These are phyloP conservation scores for Rhingia rostrata DNA, from an alignment of 2,888 invertebrate genomes.

Conservation along the genomic window DNA sequence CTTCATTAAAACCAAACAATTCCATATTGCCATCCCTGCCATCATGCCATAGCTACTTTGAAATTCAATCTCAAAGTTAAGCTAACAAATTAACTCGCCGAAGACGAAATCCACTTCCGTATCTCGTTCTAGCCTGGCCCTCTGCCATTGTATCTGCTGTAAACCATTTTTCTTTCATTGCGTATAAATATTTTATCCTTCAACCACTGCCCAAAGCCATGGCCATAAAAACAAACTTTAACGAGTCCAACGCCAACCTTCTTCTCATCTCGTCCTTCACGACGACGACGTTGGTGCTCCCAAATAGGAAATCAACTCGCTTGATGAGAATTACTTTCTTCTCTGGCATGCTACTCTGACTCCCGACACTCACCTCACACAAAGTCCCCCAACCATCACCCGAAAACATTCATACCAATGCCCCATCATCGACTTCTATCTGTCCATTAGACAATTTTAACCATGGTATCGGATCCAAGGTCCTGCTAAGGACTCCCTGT, in stretches of 20 bases:
- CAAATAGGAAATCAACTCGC: conserved; percentile 72
- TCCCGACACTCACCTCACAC: neutral
- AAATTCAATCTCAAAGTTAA: conserved; percentile 73
- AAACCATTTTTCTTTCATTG: conserved; percentile 68
- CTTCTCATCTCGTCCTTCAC: conserved; percentile 18
- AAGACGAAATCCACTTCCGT: conserved; percentile 59
- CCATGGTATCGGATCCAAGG: conserved; percentile 68
- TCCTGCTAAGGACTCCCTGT: conserved; percentile 25
- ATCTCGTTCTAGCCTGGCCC: conserved; percentile 5
- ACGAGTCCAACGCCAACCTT: conserved; percentile 47
- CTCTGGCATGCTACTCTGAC: conserved; percentile 48
- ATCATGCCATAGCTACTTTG: conserved; percentile 33
- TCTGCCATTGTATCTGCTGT: conserved; percentile 13
- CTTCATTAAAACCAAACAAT: conserved; percentile 40
- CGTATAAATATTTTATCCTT: conserved; percentile 73
- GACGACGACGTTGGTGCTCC: conserved; percentile 14
- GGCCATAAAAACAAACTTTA: conserved; percentile 68
- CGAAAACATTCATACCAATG: conserved; percentile 7
- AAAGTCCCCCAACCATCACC: neutral
- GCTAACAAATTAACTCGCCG: conserved; percentile 71
- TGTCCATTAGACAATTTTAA: conserved; percentile 72
- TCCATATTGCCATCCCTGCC: conserved; percentile 3
- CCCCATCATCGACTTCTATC: conserved; percentile 66
- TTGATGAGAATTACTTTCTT: conserved; percentile 74
- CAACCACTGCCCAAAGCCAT: conserved; percentile 64